Base-by-base conservation (phyloP, 2,797 vertebrate genomes). In the Odontamblyopus lacepedii region DNA sequence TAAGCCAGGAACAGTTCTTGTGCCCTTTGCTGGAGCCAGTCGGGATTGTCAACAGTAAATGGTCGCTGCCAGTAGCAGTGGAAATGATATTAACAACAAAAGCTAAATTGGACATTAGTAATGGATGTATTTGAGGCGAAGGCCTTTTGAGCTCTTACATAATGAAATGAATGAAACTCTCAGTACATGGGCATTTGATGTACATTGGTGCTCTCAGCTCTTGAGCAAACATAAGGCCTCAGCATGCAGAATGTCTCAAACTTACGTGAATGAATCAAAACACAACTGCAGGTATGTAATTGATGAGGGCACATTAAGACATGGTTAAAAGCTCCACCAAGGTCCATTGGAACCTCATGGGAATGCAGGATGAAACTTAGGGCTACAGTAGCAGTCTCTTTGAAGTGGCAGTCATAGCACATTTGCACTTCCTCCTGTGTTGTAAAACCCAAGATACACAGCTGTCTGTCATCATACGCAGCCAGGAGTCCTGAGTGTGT, bases 401-500 rank as follows among this genome's bases (percentile, higher is more conserved):
- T 91, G 85, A 90, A 84, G 85, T 85, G 6, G 63, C 68, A 55
- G 71, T 74, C 72, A 72, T 86, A 83, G 63, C 56, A 82, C 85
- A 81, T 69, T 70, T 74, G 78, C 82, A 89, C 83, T 90, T 90
- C 88, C 86, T 87, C 71, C 50, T 16, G 63, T 73, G 82, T 50
- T 79, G 77, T 91, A 87, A 91, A 90, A 87, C 67, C 64, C 73
- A 57, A 78, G 65, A 82, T 3, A 73, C 86, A 83, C 89, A 90
- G 90, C 87, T 90, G 90, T 87, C 81, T 89, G 87, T 90, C 85
- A 91, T 91, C 89, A 89, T 81, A 78, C 85, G 78, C 90, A 89
- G 88, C 87, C 78, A 84, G 89, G 82, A 69, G 59, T 72, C 65
- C 50, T 64, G 5, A 68, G 18, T 79, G 32, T 63, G 51, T 75